Base-by-base conservation (phyloP, 2,888 invertebrate species). In the Ormyrus pomaceus region DNA sequence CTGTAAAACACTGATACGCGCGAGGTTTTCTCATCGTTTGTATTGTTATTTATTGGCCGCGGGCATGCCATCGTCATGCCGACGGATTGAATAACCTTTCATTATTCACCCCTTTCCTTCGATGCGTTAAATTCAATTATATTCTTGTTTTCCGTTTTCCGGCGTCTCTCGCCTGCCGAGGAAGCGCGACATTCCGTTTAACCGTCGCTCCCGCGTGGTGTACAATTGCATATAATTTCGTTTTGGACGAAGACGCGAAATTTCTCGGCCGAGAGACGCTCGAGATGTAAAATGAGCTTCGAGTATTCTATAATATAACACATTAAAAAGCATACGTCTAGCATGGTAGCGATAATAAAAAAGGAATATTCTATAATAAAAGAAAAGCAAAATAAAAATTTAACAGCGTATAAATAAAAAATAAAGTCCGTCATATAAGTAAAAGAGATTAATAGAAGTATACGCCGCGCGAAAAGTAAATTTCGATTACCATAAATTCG, bases 231-330 rank as follows among this genome's bases (percentile, higher is more conserved):
- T 56, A 19, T 34, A 34, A 48, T 56, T 74, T 11, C 6, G 11
- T 53, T 53, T 19, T 53, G 34, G 4, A 19, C 11, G 0, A 10
- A 48, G n/a, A 13, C 45, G 61, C 13, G 9, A 59, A 66, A 34
- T 69, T 59, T 50, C 76, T 68, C 62, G 77, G 34, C 56, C 19
- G 48, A 55, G 56, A 70, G 51, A 48, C 6, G 19, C 9, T 11
- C 11, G 55, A 62, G 34, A 68, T 61, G 0, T 34, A 65, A 13
- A 58, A 75, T 68, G 68, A 68, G 68, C 75, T 75, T 75, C 56
- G 58, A 19, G 56, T 71, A 48, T 46, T 71, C 56, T 45, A 51
- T 68, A 55, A 68, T 68, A 53, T 53, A 34, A 34, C 34, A 4
- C 34, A 34, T 34, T 34, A 34, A 34, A 34, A 34, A 34, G 34